Conservation (phyloP, 2,888 invertebrate species). For the Mesorhabditis spiculigera region DNA sequence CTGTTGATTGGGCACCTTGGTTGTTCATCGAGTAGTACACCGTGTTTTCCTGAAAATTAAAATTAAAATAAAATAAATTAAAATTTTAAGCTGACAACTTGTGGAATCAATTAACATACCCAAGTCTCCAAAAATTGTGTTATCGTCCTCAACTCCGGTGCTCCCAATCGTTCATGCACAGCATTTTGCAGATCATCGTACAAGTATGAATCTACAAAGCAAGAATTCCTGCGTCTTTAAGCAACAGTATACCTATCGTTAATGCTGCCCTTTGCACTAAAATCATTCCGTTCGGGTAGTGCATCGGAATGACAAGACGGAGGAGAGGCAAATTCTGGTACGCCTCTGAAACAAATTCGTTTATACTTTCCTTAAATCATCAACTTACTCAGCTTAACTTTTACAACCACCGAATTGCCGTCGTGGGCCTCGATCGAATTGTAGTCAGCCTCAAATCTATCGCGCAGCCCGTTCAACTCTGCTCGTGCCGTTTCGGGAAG, state of each 20-base stretch:
- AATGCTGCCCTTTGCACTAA: slow-evolving; percentile 41
- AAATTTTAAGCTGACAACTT: too few relatives aligned
- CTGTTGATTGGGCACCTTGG: neutral
- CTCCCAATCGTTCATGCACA: slow-evolving; percentile 48
- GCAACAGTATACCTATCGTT: slow-evolving; percentile 41
- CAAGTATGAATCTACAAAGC: slow-evolving; percentile 42
- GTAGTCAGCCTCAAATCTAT: slow-evolving; percentile 38
- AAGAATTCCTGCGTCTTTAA: neutral
- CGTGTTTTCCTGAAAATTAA: slow-evolving; percentile 19
- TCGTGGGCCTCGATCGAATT: slow-evolving; percentile 29
- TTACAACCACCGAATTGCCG: slow-evolving; percentile 29
- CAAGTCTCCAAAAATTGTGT: slow-evolving; percentile 50
- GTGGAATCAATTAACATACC: slow-evolving; percentile 29
- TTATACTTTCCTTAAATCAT: slow-evolving; percentile 5
- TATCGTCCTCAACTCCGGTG: slow-evolving; percentile 37
- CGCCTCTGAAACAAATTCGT: slow-evolving; percentile 27
- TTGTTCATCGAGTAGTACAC: slow-evolving; percentile 18
- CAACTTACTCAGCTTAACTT: slow-evolving; percentile 39
- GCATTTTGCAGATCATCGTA: slow-evolving; percentile 54
- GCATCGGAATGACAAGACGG: slow-evolving; percentile 44
- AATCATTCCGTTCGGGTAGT: slow-evolving; percentile 43
- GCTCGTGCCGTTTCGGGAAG: slow-evolving; percentile 28
- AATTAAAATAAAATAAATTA: neutral
- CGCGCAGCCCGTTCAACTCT: slow-evolving; percentile 35
- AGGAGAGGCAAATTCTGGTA: slow-evolving; percentile 42